Evolutionary conservation across 2,888 invertebrate species (phyloP).

Genomic region (Galerucella pusilla): DNA sequence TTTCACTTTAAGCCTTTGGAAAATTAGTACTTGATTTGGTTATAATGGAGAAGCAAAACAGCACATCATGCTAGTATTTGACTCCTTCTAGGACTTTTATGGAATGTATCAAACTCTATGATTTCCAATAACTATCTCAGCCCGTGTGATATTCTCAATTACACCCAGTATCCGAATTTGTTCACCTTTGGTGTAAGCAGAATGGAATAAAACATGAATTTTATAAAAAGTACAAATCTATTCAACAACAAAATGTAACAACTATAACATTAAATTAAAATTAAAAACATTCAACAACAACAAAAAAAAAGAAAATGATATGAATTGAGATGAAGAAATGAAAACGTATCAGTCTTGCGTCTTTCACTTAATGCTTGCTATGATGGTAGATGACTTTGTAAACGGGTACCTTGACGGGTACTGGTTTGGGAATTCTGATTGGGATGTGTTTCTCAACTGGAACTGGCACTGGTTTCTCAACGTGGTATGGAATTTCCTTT

Average conservation of each 20-base stretch:
- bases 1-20: no score
- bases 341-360: conserved; percentile 55
- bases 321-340: conserved; percentile 33
- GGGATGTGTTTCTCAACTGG: conserved; percentile 76
- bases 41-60: no score
- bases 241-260: conserved; percentile 37
- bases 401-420: conserved; percentile 77
- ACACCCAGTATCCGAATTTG: no score
- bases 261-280: conserved; percentile 41
- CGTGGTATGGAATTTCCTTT: conserved; percentile 73
- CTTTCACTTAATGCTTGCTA: conserved; percentile 66
- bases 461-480: conserved; percentile 76
- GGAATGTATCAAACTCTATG: no score
- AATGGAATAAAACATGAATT: conserved; percentile 27
- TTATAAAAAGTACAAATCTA: conserved; percentile 38
- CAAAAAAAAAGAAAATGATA: conserved; percentile 39
- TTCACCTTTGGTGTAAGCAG: not conserved
- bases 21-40: no score
- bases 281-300: conserved; percentile 33
- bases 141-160: no score
- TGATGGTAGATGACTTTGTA: conserved; percentile 79
- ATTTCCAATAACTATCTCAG: no score
- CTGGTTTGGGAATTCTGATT: conserved; percentile 76
- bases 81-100: no score
- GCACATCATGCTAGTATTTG: no score